These are phyloP conservation scores for Trachelus stipa DNA, from an alignment of 2,888 invertebrate genomes.

Conservation along the genomic window DNA sequence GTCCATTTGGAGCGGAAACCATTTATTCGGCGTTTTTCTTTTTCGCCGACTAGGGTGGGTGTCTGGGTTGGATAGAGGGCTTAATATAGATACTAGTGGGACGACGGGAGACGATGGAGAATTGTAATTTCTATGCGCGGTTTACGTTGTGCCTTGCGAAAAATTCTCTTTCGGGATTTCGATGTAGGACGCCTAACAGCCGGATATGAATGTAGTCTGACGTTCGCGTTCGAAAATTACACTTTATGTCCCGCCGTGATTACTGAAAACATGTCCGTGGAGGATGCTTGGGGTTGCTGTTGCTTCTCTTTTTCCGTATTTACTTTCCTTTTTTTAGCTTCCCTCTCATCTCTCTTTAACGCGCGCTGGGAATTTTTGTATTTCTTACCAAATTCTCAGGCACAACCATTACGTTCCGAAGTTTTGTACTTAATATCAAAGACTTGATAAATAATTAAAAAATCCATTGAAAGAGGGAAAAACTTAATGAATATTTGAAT, in stretches of 20 bases:
- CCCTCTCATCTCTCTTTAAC: background rate
- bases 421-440: background rate
- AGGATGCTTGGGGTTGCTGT: background rate
- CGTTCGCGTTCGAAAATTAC: background rate
- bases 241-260: background rate
- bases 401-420: background rate
- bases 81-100: background rate
- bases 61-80: background rate
- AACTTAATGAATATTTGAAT: background rate
- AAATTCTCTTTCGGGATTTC: background rate
- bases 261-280: background rate
- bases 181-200: background rate
- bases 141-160: background rate
- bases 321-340: background rate
- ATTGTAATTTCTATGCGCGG: background rate
- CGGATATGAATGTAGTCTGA: background rate
- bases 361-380: background rate
- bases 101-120: background rate
- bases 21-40: constrained; percentile 43
- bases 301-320: background rate
- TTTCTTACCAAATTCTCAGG: background rate
- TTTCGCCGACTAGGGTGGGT: constrained; percentile 26
- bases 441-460: background rate
- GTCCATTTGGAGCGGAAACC: constrained; percentile 42
- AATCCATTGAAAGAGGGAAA: background rate